Evolutionary conservation across 2,113 vertebrate species (phyloP).

Genomic region (Antechinus flavipes): DNA sequence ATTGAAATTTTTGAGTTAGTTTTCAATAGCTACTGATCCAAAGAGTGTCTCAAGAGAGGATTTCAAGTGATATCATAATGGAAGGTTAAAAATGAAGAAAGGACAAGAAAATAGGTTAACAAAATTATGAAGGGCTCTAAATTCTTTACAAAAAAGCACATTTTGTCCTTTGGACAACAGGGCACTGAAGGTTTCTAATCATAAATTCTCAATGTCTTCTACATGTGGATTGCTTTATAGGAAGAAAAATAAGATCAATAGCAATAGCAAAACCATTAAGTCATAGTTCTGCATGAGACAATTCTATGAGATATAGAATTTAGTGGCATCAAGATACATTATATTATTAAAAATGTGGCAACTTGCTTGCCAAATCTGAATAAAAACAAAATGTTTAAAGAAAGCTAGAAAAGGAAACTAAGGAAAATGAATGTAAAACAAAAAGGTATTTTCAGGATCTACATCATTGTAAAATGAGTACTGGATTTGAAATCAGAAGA

Average conservation of each 20-base stretch:
- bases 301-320: neutral
- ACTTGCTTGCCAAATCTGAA: neutral
- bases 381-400: neutral
- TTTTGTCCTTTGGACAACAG: neutral
- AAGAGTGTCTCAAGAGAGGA: neutral
- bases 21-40: neutral
- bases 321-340: neutral
- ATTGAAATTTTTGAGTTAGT: neutral
- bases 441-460: neutral
- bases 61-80: neutral
- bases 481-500: neutral
- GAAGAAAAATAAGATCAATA: constrained; percentile 18
- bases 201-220: neutral
- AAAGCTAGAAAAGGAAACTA: neutral
- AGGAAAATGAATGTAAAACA: neutral
- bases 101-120: neutral
- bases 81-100: neutral
- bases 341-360: neutral
- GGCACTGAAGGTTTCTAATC: neutral
- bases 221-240: constrained; percentile 14
- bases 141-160: neutral
- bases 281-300: neutral
- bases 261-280: neutral
- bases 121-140: neutral
- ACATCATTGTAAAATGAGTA: neutral